Percentiles rank a stretch among this genome's conserved stretches.
These are phyloP conservation scores for Corapipo altera DNA, from an alignment of 2,113 vertebrate species.

Conservation along the genomic window DNA sequence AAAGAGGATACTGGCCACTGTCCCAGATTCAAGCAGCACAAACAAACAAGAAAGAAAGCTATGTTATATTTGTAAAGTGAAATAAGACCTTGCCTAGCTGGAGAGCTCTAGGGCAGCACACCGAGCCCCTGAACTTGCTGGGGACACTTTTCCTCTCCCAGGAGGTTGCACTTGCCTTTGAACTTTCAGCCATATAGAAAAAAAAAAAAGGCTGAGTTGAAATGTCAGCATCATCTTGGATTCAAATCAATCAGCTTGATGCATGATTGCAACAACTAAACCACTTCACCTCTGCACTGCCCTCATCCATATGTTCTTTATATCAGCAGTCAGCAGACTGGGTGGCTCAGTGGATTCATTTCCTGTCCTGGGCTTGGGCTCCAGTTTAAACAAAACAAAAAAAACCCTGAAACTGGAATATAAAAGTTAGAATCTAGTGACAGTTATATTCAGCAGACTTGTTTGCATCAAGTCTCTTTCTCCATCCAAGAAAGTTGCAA, in stretches of 20 bases:
- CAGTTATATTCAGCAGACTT: conserved; percentile 24
- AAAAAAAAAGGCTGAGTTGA: conserved; percentile 15
- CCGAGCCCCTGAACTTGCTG: conserved; percentile 38
- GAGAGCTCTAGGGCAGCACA: not conserved
- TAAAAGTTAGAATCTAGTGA: conserved; percentile 47
- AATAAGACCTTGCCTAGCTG: conserved; percentile 3
- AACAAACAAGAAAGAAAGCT: conserved; percentile 15
- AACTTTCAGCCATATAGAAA: conserved; percentile 60
- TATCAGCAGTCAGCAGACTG: conserved; percentile 66
- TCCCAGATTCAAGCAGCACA: conserved; percentile 18
- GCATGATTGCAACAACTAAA: conserved; percentile 61
- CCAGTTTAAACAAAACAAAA: conserved; percentile 47
- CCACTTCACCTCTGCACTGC: conserved; percentile 62
- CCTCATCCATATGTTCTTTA: conserved; percentile 67
- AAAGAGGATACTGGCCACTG: conserved; percentile 3
- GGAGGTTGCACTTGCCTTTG: conserved; percentile 64
- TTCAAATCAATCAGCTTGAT: conserved; percentile 70
- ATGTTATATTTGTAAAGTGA: conserved; percentile 11
- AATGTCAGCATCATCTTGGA: conserved; percentile 69
- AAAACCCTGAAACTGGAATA: not conserved
- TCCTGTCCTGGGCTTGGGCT: conserved; percentile 66
- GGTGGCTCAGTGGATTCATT: conserved; percentile 69
- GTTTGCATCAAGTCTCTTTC: not conserved
- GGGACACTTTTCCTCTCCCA: conserved; percentile 46
- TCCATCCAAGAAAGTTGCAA: not conserved